Evolutionary conservation across 2,113 vertebrate species (phyloP).

Genomic region (rabbit (Oryctolagus cuniculus)): mOryCun1.1 NC_091443.1:5597001-5597500

Average conservation of each 20-base stretch:
- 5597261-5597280: background rate
- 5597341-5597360: slow-evolving; percentile 82
- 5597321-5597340: slow-evolving; percentile 73
- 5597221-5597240: background rate
- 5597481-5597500: slow-evolving; percentile 90
- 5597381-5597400: slow-evolving; percentile 86
- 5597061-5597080: too few relatives aligned
- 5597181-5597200: background rate
- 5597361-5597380: slow-evolving; percentile 78
- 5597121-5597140: too few relatives aligned
- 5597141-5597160: slow-evolving; percentile 76
- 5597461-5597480: slow-evolving; percentile 87
- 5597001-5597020: too few relatives aligned
- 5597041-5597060: too few relatives aligned
- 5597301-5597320: slow-evolving; percentile 69
- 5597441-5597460: slow-evolving; percentile 88
- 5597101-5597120: too few relatives aligned
- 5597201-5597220: background rate
- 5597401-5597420: slow-evolving; percentile 82
- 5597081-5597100: too few relatives aligned
- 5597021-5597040: too few relatives aligned
- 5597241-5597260: background rate
- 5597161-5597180: slow-evolving; percentile 77
- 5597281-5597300: background rate
- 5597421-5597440: slow-evolving; percentile 83